A percentile compares a stretch with the other conserved stretches of the same genome.
Conservation (phyloP, 2,113 vertebrate species). For the Menura novaehollandiae region DNA sequence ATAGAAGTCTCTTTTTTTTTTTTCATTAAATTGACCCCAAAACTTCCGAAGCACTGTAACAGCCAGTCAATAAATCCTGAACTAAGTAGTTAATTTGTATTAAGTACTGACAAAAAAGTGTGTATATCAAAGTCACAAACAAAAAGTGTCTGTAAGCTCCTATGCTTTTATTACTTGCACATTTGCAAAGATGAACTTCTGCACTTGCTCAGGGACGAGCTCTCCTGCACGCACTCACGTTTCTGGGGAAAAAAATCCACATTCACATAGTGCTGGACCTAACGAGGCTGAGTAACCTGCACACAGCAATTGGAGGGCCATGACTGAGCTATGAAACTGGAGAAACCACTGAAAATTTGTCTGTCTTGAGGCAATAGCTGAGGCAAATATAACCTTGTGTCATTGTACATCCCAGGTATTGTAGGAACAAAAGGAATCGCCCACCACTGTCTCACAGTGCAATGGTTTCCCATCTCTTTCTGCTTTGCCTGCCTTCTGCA, state of each 20-base stretch:
- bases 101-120: background rate
- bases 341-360: background rate
- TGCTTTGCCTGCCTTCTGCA: background rate
- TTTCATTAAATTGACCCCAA: background rate
- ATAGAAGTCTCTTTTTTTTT: background rate
- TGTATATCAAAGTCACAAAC: background rate
- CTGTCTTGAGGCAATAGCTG: background rate
- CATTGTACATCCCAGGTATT: background rate
- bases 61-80: background rate
- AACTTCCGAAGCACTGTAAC: background rate
- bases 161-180: background rate
- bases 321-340: background rate
- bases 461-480: background rate
- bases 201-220: background rate
- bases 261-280: background rate
- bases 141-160: background rate
- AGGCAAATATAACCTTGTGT: background rate
- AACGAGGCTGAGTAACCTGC: background rate
- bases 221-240: fast-evolving
- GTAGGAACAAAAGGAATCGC: background rate
- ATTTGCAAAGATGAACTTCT: background rate
- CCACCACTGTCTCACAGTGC: fast-evolving
- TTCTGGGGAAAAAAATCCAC: background rate
- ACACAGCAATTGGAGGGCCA: background rate
- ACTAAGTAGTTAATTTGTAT: background rate